Evolutionary conservation across 2,888 invertebrate species (phyloP).

Genomic region (Hydropsyche betteni): DNA sequence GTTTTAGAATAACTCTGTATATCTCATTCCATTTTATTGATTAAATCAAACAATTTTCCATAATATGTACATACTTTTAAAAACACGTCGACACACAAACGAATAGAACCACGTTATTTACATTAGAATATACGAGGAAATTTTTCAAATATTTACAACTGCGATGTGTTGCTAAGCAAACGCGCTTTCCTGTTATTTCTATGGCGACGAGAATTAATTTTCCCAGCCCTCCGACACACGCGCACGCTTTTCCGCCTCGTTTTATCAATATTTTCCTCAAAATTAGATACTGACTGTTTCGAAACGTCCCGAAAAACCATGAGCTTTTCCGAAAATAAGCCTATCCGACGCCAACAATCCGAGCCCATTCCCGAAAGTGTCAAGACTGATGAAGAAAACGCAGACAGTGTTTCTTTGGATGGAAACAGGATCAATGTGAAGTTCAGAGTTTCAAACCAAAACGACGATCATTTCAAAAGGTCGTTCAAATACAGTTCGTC

Average conservation of each 20-base stretch:
- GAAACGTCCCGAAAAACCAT: constrained; percentile 31
- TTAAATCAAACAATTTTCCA: too few relatives aligned
- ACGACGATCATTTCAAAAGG: constrained; percentile 60
- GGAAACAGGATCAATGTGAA: constrained; percentile 45
- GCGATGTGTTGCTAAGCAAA: constrained; percentile 7
- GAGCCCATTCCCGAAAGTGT: constrained; percentile 43
- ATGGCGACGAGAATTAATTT: constrained; percentile 11
- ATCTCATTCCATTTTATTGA: too few relatives aligned
- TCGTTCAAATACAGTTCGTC: constrained; percentile 66
- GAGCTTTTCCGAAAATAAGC: constrained; percentile 35
- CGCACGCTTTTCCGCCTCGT: constrained; percentile 9
- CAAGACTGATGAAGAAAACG: constrained; percentile 37
- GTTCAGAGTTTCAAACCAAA: constrained; percentile 45
- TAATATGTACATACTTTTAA: too few relatives aligned
- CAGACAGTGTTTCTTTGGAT: constrained; percentile 47
- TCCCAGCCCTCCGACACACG: neutral
- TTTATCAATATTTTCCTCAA: constrained; percentile 18
- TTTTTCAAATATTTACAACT: neutral
- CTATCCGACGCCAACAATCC: constrained; percentile 44
- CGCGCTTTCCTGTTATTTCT: constrained; percentile 4
- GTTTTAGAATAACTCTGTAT: too few relatives aligned
- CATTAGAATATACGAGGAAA: neutral
- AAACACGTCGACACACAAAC: too few relatives aligned
- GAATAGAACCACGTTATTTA: neutral
- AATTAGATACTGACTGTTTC: neutral